Conservation (phyloP, 1,140 invertebrate genomes). For the Platorchestia sp. region DNA sequence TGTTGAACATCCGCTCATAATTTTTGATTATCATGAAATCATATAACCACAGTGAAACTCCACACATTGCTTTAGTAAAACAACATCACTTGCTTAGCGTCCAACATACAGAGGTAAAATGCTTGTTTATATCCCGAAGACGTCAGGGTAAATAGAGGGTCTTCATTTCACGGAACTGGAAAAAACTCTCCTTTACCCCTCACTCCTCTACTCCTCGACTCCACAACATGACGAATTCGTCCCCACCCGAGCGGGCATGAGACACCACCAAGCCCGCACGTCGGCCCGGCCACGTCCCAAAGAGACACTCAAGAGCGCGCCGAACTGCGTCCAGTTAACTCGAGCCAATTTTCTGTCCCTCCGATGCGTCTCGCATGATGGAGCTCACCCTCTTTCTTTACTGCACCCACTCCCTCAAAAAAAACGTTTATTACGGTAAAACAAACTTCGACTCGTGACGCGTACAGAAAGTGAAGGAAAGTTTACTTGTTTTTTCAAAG, state of each 20-base stretch:
- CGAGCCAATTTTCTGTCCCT: neutral
- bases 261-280: neutral
- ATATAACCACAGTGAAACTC: neutral
- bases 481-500: neutral
- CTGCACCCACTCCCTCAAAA: neutral
- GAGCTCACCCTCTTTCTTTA: neutral
- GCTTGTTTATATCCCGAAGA: neutral
- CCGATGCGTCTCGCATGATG: neutral
- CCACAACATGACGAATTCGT: too few species aligned
- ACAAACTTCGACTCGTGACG: neutral
- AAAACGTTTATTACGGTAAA: neutral
- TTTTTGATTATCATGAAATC: neutral
- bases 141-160: neutral
- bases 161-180: too few species aligned
- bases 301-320: neutral
- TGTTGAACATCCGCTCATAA: too few species aligned
- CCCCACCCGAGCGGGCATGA: too few species aligned
- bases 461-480: neutral
- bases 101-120: neutral
- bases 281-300: neutral
- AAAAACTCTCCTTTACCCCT: too few species aligned
- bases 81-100: neutral
- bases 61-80: too few species aligned
- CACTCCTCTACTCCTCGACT: too few species aligned
- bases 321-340: neutral